phyloP scores from a whole-genome alignment of 1,140 invertebrate species.

The Radopholus similis region DNA sequence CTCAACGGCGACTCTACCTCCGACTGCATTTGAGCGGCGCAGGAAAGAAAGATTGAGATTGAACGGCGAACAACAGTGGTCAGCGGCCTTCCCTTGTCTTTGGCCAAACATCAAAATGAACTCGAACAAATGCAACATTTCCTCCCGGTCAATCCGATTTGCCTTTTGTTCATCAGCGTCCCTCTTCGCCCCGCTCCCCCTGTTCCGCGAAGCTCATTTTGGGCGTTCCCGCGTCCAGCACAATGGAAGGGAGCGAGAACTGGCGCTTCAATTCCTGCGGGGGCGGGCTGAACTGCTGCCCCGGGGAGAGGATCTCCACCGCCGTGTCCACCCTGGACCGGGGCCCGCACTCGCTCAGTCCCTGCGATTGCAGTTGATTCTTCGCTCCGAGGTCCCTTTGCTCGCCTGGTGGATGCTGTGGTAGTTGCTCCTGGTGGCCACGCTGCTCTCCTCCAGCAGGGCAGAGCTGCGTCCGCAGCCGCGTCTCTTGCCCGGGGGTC shows the following conservation, averaged over 20 bases:
- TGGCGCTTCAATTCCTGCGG: not conserved
- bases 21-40: slow-evolving; percentile 6
- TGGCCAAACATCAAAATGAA: not conserved
- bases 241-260: slow-evolving; percentile 4
- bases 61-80: no score
- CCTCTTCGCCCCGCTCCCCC: not conserved
- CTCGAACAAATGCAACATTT: not conserved
- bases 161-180: not conserved
- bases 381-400: no score
- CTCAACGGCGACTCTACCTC: slow-evolving; percentile 44
- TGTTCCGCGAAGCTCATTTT: not conserved
- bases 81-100: not conserved
- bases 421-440: slow-evolving; percentile 1
- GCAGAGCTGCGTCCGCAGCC: not conserved
- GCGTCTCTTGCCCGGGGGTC: not conserved
- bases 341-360: not conserved
- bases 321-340: not conserved
- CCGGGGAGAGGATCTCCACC: not conserved
- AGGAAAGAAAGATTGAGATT: no score
- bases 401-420: slow-evolving; percentile 7
- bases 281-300: not conserved
- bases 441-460: slow-evolving; percentile 5
- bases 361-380: not conserved
- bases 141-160: not conserved
- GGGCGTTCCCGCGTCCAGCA: not conserved